phyloP scores from a whole-genome alignment of 2,113 vertebrate species.

The Phylloscopus trochilus region DNA sequence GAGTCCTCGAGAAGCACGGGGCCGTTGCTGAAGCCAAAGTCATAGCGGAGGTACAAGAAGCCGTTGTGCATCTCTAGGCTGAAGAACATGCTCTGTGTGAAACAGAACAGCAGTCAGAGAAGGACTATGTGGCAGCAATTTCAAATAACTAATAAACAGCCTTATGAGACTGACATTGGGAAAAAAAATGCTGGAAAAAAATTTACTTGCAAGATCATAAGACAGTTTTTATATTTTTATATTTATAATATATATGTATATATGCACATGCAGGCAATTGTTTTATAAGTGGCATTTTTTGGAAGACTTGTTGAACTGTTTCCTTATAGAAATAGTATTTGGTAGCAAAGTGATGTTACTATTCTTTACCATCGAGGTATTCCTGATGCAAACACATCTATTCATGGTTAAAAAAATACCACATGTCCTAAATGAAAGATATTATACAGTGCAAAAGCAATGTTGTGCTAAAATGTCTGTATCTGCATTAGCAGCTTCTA shows the following conservation, averaged over 20 bases:
- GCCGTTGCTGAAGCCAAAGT: constrained; percentile 89
- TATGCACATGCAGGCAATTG: background rate
- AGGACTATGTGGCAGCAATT: background rate
- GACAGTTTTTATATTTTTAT: background rate
- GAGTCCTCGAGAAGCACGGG: constrained; percentile 85
- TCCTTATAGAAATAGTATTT: background rate
- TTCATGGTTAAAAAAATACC: background rate
- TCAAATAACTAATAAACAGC: background rate
- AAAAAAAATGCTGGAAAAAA: background rate
- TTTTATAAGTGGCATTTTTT: background rate
- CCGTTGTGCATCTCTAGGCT: constrained; percentile 89
- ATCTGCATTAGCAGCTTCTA: background rate
- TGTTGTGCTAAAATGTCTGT: background rate
- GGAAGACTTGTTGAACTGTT: background rate
- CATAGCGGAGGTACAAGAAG: constrained; percentile 85
- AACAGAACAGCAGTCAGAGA: constrained; percentile 23
- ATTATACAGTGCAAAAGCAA: background rate
- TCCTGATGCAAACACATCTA: background rate
- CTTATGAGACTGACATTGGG: background rate
- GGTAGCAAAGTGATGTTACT: background rate
- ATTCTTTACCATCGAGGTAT: background rate
- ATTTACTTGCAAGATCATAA: background rate
- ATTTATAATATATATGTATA: background rate
- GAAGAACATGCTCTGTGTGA: constrained; percentile 87
- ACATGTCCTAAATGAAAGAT: background rate